A percentile compares a stretch with the other conserved stretches of the same genome.
phyloP scores from a whole-genome alignment of 1,140 invertebrate species.

The Pantala flavescens region DNA sequence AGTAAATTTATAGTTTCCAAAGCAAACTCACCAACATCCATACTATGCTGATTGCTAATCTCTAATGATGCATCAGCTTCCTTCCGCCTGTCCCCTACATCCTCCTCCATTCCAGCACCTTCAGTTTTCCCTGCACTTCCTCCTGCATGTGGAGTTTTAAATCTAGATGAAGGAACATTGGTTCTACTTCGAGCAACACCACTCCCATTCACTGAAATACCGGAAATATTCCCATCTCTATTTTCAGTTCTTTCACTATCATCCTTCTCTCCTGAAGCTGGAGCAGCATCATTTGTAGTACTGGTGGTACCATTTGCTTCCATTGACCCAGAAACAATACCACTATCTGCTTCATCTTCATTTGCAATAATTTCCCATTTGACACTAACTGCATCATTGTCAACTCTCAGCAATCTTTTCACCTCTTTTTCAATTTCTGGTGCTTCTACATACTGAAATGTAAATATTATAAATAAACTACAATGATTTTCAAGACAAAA shows the following conservation, averaged over 20 bases:
- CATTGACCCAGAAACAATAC: constrained; percentile 25
- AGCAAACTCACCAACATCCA: constrained; percentile 43
- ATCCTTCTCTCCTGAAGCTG: constrained; percentile 42
- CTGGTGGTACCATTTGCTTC: constrained; percentile 20
- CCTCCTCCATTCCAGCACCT: constrained; percentile 18
- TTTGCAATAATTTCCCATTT: constrained; percentile 90
- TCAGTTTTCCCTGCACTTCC: constrained; percentile 16
- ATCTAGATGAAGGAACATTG: constrained; percentile 22
- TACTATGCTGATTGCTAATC: constrained; percentile 25
- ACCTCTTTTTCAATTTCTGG: constrained; percentile 97
- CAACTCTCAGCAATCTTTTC: constrained; percentile 78
- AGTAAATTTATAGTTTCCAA: too few relatives aligned
- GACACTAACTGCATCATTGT: constrained; percentile 60
- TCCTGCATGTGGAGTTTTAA: constrained; percentile 20
- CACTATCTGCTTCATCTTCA: constrained; percentile 56
- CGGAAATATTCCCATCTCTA: constrained; percentile 23
- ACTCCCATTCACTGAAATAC: constrained; percentile 22
- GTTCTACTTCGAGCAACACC: constrained; percentile 26
- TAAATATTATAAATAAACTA: neutral
- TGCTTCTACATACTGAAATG: constrained; percentile 70
- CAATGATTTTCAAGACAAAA: constrained; percentile 5
- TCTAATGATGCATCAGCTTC: constrained; percentile 18
- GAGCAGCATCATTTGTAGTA: constrained; percentile 41
- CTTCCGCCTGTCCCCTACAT: neutral
- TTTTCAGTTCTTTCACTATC: constrained; percentile 43